Percentiles rank a stretch among this genome's conserved stretches.
Evolutionary conservation across 2,888 invertebrate genomes (phyloP).

Genomic region (Abscondita cerata): DNA sequence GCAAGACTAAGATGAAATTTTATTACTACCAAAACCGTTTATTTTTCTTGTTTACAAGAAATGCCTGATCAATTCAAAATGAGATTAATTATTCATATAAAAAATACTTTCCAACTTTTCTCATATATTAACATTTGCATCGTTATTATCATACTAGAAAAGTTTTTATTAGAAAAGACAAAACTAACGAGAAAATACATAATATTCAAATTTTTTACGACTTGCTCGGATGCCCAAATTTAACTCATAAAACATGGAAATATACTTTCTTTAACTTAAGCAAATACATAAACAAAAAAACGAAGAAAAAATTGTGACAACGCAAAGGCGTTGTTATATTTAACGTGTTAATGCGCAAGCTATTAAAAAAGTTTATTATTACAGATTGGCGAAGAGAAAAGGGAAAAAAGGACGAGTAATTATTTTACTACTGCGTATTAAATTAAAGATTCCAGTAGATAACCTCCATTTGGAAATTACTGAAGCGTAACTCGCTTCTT

Average conservation of each 20-base stretch:
- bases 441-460: neutral
- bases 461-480: conserved; percentile 7
- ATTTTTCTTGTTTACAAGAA: conserved; percentile 4
- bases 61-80: conserved; percentile 4
- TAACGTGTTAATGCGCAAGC: no score
- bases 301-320: no score
- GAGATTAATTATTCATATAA: neutral
- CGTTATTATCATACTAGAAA: conserved; percentile 9
- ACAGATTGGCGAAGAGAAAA: neutral
- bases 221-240: neutral
- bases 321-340: no score
- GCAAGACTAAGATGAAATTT: no score
- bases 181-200: conserved; percentile 9
- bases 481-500: conserved; percentile 7
- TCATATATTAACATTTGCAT: conserved; percentile 7
- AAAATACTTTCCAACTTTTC: neutral
- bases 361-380: no score
- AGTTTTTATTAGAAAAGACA: conserved; percentile 8
- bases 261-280: conserved; percentile 2
- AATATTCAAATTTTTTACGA: conserved; percentile 11
- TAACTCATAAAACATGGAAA: neutral
- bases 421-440: neutral
- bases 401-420: neutral
- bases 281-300: conserved; percentile 6
- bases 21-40: neutral